These are phyloP conservation scores for Pachycephus smyrnensis DNA, from an alignment of 2,888 invertebrate genomes.

Conservation along the genomic window DNA sequence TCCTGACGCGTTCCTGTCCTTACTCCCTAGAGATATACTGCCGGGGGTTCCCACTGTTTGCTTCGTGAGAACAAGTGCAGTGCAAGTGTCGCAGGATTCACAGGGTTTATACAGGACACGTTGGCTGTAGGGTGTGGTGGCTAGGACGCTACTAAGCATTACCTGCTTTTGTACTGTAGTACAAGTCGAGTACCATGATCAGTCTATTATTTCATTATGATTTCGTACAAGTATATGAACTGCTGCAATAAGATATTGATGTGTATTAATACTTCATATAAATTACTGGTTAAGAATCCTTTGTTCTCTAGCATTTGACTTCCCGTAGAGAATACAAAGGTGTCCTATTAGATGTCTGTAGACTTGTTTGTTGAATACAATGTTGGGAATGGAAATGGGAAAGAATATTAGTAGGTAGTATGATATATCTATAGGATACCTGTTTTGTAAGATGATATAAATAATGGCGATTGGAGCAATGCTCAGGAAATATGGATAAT, in stretches of 20 bases:
- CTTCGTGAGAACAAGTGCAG: slow-evolving; percentile 62
- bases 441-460: neutral
- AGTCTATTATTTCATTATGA: neutral
- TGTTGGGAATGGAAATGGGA: neutral
- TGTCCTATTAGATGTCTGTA: neutral
- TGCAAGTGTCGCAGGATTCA: slow-evolving; percentile 52
- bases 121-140: neutral
- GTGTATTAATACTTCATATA: neutral
- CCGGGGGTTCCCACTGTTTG: slow-evolving; percentile 11
- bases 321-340: neutral
- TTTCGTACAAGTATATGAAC: neutral
- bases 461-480: neutral
- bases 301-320: neutral
- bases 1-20: neutral
- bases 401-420: neutral
- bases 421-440: neutral
- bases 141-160: neutral
- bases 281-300: neutral
- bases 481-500: neutral
- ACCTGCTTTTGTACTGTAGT: neutral
- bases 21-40: neutral
- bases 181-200: neutral
- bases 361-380: neutral
- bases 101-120: neutral
- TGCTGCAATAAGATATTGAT: neutral